Evolutionary conservation across 1,140 invertebrate genomes (phyloP), one percentile per base, ranked within the genome.

Genomic region (Orchesella cincta): DNA sequence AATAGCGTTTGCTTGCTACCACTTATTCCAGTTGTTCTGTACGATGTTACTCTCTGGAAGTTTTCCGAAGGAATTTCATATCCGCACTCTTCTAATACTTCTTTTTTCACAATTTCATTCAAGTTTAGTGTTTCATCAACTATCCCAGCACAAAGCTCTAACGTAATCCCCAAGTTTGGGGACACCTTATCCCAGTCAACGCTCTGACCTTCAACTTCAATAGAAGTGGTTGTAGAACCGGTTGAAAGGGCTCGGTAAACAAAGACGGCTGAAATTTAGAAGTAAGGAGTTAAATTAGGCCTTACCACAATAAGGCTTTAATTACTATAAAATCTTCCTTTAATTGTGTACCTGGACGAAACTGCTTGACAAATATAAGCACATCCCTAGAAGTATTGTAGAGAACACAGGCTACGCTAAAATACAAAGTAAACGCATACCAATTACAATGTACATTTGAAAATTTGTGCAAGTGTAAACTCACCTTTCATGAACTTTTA

Each of bases 121-220:
- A 93, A 84, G 51, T 91, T 82, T 20, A 76, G 84, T 77, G 90
- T 90, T 84, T 98, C 98, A 85, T 98, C 96, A 28, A 98, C 90
- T 77, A 98, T 94, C 16, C 96, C 97, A 57, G 96, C 96, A 88
- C 97, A 99, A 72, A 98, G 88, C 87, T 99, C 97, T 67, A 97
- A 84, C 0, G 95, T 93, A 14, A 98, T 83, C 0, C 95, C 97
- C 14, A 91, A 82, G 0, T 86, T 86, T 0, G 90, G 88, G 18
- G 94, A 92, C 86, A 93, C 94, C 82, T 92, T 90, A 8, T 84
- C 82, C 1, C 90, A 87, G 83, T 97, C 92, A 77, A 96, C 90
- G 1, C 83, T 82, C 92, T 86, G 51, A 85, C 86, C 67, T 88
- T 89, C 81, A 90, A 89, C 83, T 92, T 94, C 18, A 5, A 12